A percentile compares a stretch with the other conserved stretches of the same genome.
phyloP scores from a whole-genome alignment of 2,113 vertebrate species.

The Sinocyclocheilus anshuiensis region DNA sequence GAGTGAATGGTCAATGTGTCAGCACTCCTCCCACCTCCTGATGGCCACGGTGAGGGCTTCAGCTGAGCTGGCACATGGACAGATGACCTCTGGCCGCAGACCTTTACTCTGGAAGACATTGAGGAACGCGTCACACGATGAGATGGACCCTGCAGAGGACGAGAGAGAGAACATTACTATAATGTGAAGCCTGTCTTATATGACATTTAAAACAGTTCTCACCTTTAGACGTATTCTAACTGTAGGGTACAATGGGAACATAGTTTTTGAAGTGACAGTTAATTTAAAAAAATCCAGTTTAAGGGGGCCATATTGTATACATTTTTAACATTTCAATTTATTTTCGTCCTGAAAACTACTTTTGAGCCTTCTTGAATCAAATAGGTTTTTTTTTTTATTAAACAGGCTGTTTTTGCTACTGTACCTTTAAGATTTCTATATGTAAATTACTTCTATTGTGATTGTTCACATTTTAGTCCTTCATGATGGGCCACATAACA shows the following conservation, averaged over 20 bases:
- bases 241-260: background rate
- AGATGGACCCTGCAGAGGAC: constrained; percentile 90
- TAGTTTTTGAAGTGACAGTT: background rate
- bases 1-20: constrained; percentile 37
- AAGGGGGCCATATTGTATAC: background rate
- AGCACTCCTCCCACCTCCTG: constrained; percentile 81
- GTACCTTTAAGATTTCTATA: background rate
- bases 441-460: background rate
- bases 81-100: constrained; percentile 95
- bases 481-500: background rate
- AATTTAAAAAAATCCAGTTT: background rate
- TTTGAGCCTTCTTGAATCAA: background rate
- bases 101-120: constrained; percentile 99
- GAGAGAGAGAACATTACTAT: constrained; percentile 1
- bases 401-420: background rate
- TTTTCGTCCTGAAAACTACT: too few relatives aligned
- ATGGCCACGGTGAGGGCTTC: constrained; percentile 98
- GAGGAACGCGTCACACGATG: constrained; percentile 98
- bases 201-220: constrained; percentile 4
- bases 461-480: background rate
- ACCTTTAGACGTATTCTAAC: background rate
- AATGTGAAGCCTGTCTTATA: background rate
- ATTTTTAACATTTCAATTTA: background rate
- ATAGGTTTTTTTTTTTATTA: background rate
- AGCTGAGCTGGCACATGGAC: constrained; percentile 96